These are phyloP conservation scores for Rhinatrema bivittatum DNA, from an alignment of 2,797 vertebrate species.

Conservation along the genomic window DNA sequence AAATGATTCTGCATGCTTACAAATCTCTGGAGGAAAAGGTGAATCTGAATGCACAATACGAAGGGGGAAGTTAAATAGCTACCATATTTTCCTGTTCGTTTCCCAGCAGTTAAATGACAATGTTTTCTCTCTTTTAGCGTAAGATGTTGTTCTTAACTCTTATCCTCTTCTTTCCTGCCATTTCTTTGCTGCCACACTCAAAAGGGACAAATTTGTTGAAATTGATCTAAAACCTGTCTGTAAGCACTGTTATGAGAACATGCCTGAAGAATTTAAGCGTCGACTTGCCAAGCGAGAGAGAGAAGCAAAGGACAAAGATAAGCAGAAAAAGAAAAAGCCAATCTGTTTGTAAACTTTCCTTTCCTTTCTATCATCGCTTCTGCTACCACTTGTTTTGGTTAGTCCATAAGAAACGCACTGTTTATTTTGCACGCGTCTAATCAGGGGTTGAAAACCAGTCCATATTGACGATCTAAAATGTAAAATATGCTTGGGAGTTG, in stretches of 20 bases:
- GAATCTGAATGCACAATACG: too few relatives aligned
- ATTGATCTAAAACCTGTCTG: constrained; percentile 97
- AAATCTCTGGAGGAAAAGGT: too few relatives aligned
- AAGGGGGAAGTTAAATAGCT: too few relatives aligned
- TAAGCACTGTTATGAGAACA: constrained; percentile 92
- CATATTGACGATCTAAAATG: too few relatives aligned
- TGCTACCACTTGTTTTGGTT: constrained; percentile 65
- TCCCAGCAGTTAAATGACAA: too few relatives aligned
- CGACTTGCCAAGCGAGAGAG: constrained; percentile 83
- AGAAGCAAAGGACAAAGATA: constrained; percentile 79
- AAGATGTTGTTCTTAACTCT: constrained; percentile 34
- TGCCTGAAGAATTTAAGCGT: constrained; percentile 90
- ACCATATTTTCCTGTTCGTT: too few relatives aligned
- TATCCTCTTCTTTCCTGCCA: constrained; percentile 44
- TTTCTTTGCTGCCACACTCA: constrained; percentile 42
- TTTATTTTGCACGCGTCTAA: constrained; percentile 21
- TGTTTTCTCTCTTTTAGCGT: constrained; percentile 27
- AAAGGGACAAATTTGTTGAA: constrained; percentile 97
- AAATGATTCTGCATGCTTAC: too few relatives aligned
- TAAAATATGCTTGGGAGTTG: too few relatives aligned
- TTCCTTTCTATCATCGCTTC: constrained; percentile 40
- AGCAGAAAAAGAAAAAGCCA: constrained; percentile 88
- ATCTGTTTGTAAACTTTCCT: constrained; percentile 78
- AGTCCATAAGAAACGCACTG: constrained; percentile 50
- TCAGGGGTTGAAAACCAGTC: constrained; percentile 4